Base-by-base conservation (phyloP, 1,140 invertebrate species). In the Trichogramma pretiosum region DNA sequence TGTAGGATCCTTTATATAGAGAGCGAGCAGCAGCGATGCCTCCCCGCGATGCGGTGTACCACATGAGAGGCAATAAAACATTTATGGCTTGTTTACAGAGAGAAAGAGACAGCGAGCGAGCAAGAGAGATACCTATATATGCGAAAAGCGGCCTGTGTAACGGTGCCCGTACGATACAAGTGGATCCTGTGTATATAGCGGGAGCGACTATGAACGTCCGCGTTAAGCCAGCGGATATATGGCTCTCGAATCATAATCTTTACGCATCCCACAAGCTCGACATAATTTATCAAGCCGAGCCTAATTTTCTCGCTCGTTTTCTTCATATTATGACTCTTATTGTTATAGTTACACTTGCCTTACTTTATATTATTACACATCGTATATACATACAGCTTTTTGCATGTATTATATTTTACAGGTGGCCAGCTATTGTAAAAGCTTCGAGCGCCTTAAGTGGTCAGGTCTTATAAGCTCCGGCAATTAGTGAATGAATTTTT, bases 61-160 rank as follows among this genome's bases (percentile, higher is more conserved):
- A 51, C 33, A 43, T 53, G 18, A 42, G 47, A 48, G 43, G 57
- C 53, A 54, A 58, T 63, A 65, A 67, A 65, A 66, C 57, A 59
- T 60, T 68, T 66, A 66, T 57, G 53, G 52, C 57, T 63, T 64
- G 62, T 61, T 67, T 67, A 65, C 61, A 57, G 52, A 53, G 52
- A 47, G 42, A 37, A 46, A 54, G 48, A 28, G 11, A 11, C 24
- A 28, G 24, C 24, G 11, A 7, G 24, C n/a, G n/a, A 7, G 38
- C 38, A 18, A 32, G 23, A 8, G 23, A 37, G 44, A 46, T 44
- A 45, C 35, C 48, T 34, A 33, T 19, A 19, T n/a, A n/a, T n/a
- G n/a, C n/a, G n/a, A n/a, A n/a, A n/a, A n/a, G n/a, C n/a, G n/a
- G n/a, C n/a, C n/a, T n/a, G n/a, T n/a, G n/a, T n/a, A n/a, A n/a